Evolutionary conservation across 2,888 invertebrate species (phyloP), one percentile per base, ranked within the genome.

Genomic region (Coelinius sp.): DNA sequence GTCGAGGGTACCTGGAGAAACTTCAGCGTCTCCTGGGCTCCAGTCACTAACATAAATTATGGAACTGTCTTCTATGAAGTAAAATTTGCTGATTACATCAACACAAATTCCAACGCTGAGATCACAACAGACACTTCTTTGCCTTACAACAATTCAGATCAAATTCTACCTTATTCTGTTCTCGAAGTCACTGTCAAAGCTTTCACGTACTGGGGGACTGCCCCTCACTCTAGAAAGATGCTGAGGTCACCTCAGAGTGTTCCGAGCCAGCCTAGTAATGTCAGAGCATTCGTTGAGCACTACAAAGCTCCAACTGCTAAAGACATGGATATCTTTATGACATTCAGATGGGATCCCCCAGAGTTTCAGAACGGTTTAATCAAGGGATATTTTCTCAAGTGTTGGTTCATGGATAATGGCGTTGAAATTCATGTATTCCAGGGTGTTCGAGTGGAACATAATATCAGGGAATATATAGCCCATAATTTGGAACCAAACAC

Each of bases 11-110:
- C 91, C 14, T 96, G 94, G 92, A 91, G 94, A 75, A 90, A 91
- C 44, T 97, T 97, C 83, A 94, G 94, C 79, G 91, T 98, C 49
- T 93, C 93, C 1, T 98, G 97, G 97, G 89, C 92, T 17, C 92
- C 94, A 0, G 91, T 94, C 0, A 88, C 88, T 0, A 92, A 92
- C 67, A 93, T 95, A 2, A 96, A 94, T 82, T 94, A 94, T 83
- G 95, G 95, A 12, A 90, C 91, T 2, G 92, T 97, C 0, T 94
- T 93, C 84, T 98, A 97, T 84, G 95, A 96, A 84, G 91, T 96
- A 62, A 93, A 92, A 85, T 89, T 94, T 75, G 89, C 90, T 6
- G 91, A 91, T 75, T 89, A 90, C 41, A 88, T 89, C 31, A 91
- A 91, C 78, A 91, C 91, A 64, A 92, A 92, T 87, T 91, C 92